These are phyloP conservation scores for Drosophila grimshawi DNA, from an alignment of 1,140 invertebrate genomes.

Conservation along the genomic window DNA sequence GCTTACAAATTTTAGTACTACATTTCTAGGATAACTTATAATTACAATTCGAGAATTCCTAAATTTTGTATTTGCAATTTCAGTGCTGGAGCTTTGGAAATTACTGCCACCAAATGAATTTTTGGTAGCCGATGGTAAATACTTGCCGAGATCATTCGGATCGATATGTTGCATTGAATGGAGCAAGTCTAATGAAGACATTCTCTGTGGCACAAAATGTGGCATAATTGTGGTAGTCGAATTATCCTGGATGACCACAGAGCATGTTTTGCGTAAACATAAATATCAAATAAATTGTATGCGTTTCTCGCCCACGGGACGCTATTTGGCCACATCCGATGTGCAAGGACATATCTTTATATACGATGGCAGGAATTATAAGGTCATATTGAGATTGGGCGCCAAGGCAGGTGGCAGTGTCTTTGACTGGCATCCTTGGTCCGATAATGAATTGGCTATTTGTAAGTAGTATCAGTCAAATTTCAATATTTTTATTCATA, in stretches of 20 bases:
- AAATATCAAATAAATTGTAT: constrained; percentile 54
- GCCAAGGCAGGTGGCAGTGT: constrained; percentile 26
- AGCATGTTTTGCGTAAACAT: constrained; percentile 45
- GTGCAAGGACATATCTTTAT: constrained; percentile 60
- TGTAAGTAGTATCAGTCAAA: constrained; percentile 46
- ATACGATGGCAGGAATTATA: constrained; percentile 48
- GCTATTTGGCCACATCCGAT: constrained; percentile 75
- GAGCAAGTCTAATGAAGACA: constrained; percentile 49
- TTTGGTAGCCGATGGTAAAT: constrained; percentile 57
- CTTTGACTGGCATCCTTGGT: constrained; percentile 83
- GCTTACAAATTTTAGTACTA: too few species aligned
- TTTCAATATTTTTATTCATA: background rate
- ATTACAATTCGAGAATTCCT: too few species aligned
- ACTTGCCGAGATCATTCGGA: constrained; percentile 43
- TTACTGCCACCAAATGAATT: constrained; percentile 47
- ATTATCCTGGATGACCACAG: constrained; percentile 29
- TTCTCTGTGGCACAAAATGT: constrained; percentile 63
- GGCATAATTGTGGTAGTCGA: constrained; percentile 56
- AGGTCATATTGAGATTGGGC: constrained; percentile 26
- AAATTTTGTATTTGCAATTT: background rate
- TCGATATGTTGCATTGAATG: constrained; percentile 70
- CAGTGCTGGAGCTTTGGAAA: constrained; percentile 73
- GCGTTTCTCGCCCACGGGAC: constrained; percentile 59
- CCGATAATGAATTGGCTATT: constrained; percentile 65
- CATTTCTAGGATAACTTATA: too few species aligned